Base-by-base conservation (phyloP, 2,113 vertebrate species). In the Pavo muticus region DNA sequence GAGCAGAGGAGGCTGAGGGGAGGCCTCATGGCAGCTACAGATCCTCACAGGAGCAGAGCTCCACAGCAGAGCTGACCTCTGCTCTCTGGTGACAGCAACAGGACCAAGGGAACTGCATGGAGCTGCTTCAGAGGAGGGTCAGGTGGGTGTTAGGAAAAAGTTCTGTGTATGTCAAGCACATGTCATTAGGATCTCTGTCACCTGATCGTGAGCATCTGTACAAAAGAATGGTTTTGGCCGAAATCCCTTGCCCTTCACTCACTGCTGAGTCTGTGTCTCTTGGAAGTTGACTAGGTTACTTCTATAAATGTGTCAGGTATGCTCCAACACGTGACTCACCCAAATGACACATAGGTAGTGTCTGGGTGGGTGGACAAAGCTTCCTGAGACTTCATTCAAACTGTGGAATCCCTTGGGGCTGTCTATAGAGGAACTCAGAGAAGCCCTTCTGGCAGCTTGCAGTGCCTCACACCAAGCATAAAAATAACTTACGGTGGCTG, bases 241-340 rank as follows among this genome's bases (percentile, higher is more conserved):
- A 37, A 44, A 54, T 70, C 4, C 30, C 72, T 70, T 61, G 54
- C 12, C 23, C 67, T 57, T 19, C 6, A 3, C 77, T 79, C 24
- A 8, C 42, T 15, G 74, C 67, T 35, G 87, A 61, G 54, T 47
- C 37, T 25, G 60, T n/a, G 37, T 13, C 23, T 52, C 25, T 71
- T 9, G 63, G 57, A 54, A 30, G 50, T 70, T 30, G 60, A 6
- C 9, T 50, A 16, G 14, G 61, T 10, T 84, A 2, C 35, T 5
- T 35, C 32, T 4, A 6, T 56, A 3, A 44, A 52, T 19, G 64
- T 1, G 42, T 23, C 10, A 18, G 57, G 23, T 4, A 37, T 19
- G 29, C 50, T 52, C 8, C 0, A 0, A 45, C 16, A 0, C 5
- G 25, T 68, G 71, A 82, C 29, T 82, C 63, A 65, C 39, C 14